Base-by-base conservation (phyloP, 2,113 vertebrate genomes). In the Myanophis thanlyinensis region DNA sequence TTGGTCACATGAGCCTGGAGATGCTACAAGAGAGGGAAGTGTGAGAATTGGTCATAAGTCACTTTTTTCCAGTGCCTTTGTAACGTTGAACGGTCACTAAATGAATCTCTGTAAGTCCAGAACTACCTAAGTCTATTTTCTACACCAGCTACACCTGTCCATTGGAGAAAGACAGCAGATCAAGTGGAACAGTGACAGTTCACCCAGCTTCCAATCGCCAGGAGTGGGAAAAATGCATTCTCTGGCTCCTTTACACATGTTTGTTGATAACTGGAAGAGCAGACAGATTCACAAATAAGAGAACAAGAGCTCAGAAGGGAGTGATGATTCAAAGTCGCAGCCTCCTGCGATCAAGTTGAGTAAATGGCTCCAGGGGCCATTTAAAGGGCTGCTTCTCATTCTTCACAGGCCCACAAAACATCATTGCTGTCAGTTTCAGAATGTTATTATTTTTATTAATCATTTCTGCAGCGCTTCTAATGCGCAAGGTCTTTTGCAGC, bases 401-500 rank as follows among this genome's bases (percentile, higher is more conserved):
- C 92, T 93, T 93, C 92, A 90, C 88, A 90, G 88, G 80, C 92
- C 88, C 92, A 90, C 92, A 90, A 93, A 90, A 90, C 88, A 90
- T 93, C 89, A 93, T 90, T 84, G 88, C 88, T 90, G 92, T 93
- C 92, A 93, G 80, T 93, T 93, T 86, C 92, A 62, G 88, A 56
- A 44, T 47, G 92, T 90, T 93, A 90, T 93, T 93, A 90, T 93
- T 90, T 93, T 93, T 93, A 93, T 93, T 93, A 93, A 93, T 93
- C 92, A 93, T 93, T 90, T 93, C 92, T 93, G 88, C 53, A 90
- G 92, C 92, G 90, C 53, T 89, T 93, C 92, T 86, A 90, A 93
- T 86, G 88, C 44, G n/a, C 80, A 62, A 85, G 92, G 88, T 86
- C 88, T 93, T 93, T 93, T 93, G 59, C 88, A 93, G 92, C 88